Percentiles rank a stretch among this genome's conserved stretches.
Evolutionary conservation across 2,113 vertebrate genomes (phyloP).

Genomic region (Megaceryle maxima): DNA sequence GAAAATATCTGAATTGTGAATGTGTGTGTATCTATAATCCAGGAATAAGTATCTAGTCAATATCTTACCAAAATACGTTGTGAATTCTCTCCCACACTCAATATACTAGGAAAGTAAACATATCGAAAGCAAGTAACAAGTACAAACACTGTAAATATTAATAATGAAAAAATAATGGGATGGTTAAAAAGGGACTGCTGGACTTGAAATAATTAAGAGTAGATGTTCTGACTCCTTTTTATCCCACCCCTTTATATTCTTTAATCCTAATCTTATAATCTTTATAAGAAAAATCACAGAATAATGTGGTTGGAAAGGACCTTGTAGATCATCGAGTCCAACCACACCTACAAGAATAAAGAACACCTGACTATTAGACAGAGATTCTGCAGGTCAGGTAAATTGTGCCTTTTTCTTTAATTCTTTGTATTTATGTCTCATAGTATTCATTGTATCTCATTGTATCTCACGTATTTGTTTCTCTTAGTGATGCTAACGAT

Average conservation of each 20-base stretch:
- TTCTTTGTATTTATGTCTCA: neutral
- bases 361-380: neutral
- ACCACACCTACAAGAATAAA: no score
- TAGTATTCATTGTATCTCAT: neutral
- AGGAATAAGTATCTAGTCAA: neutral
- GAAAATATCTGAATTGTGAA: fast-evolving
- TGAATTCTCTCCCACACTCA: neutral
- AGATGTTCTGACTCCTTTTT: neutral
- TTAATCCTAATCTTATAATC: no score
- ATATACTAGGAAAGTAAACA: neutral
- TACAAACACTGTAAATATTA: neutral
- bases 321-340: no score
- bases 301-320: no score
- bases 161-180: neutral
- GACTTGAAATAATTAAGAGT: neutral
- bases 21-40: neutral
- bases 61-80: neutral
- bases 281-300: neutral
- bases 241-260: no score
- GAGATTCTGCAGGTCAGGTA: neutral
- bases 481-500: neutral
- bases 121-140: neutral
- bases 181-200: neutral
- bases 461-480: neutral
- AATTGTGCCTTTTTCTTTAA: neutral